Conservation (phyloP, 2,113 vertebrate genomes). For the Ictalurus furcatus region DNA sequence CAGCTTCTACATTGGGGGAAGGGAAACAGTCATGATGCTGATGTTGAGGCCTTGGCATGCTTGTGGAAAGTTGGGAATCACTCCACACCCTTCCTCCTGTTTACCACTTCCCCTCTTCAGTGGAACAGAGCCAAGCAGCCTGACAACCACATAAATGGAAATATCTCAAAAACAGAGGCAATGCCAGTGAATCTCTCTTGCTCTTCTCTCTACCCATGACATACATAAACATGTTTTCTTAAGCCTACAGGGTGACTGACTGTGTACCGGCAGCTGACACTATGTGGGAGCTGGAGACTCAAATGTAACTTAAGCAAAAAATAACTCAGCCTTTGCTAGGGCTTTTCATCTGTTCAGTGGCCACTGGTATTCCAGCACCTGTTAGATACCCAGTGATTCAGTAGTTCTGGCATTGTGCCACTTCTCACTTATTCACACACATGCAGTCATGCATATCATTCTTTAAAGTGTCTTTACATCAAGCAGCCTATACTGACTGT, state of each 20-base stretch:
- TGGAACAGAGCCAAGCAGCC: conserved; percentile 25
- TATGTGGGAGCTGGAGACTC: conserved; percentile 12
- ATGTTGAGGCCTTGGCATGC: not conserved
- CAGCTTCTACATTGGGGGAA: not conserved
- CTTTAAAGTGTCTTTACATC: not conserved
- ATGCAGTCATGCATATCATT: not conserved
- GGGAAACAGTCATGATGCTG: not conserved
- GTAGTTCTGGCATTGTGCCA: not conserved
- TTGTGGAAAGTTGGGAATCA: conserved; percentile 38
- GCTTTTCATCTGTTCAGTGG: conserved; percentile 9
- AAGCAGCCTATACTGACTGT: not conserved
- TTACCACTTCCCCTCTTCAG: conserved; percentile 15
- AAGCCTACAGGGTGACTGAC: not conserved
- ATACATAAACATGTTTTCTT: conserved; percentile 2
- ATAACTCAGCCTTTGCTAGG: conserved; percentile 13
- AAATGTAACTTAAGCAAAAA: conserved; percentile 29
- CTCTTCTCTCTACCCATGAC: not conserved
- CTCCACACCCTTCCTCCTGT: conserved; percentile 43
- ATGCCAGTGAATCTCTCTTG: conserved; percentile 5
- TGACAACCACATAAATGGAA: conserved; percentile 54
- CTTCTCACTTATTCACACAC: not conserved
- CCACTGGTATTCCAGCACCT: conserved; percentile 36
- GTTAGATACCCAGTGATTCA: conserved; percentile 27
- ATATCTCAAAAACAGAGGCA: conserved; percentile 27
- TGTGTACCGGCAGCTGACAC: conserved; percentile 1